Conservation (phyloP, 2,888 invertebrate genomes). For the Geotrupes spiniger region DNA sequence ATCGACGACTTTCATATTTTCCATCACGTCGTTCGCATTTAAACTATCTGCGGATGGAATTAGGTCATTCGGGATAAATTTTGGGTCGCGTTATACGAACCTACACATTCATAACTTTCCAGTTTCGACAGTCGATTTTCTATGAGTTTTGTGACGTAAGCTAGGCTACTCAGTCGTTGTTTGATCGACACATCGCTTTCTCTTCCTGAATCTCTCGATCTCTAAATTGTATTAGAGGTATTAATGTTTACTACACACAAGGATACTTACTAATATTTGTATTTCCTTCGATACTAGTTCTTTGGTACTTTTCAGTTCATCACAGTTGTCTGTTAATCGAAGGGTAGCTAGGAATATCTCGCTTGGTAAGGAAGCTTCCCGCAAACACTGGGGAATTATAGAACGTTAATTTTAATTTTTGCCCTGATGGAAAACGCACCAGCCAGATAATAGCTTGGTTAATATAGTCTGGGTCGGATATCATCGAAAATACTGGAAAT, state of each 20-base stretch:
- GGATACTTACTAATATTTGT: conserved; percentile 61
- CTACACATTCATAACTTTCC: conserved; percentile 37
- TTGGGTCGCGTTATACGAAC: conserved; percentile 10
- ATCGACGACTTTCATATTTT: conserved; percentile 48
- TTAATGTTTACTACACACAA: neutral
- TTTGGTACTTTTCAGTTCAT: conserved; percentile 78
- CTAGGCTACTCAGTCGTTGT: conserved; percentile 80
- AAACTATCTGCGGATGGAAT: conserved; percentile 12
- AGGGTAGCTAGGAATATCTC: conserved; percentile 84
- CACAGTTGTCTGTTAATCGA: conserved; percentile 73
- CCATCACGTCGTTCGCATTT: conserved; percentile 30
- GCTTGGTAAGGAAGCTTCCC: conserved; percentile 70
- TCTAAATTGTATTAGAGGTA: too few species aligned
- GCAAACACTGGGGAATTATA: conserved; percentile 67
- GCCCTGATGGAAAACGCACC: conserved; percentile 58
- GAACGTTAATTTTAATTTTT: too few species aligned
- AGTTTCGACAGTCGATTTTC: conserved; percentile 54
- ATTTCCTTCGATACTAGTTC: conserved; percentile 81
- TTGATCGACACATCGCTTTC: conserved; percentile 80
- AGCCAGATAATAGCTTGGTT: conserved; percentile 86
- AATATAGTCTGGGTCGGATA: conserved; percentile 87
- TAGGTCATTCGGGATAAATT: neutral
- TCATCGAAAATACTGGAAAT: conserved; percentile 64
- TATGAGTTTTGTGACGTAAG: conserved; percentile 75
- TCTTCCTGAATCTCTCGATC: conserved; percentile 82